phyloP scores from a whole-genome alignment of 1,140 invertebrate genomes.

The Bathynomus jamesi region DNA sequence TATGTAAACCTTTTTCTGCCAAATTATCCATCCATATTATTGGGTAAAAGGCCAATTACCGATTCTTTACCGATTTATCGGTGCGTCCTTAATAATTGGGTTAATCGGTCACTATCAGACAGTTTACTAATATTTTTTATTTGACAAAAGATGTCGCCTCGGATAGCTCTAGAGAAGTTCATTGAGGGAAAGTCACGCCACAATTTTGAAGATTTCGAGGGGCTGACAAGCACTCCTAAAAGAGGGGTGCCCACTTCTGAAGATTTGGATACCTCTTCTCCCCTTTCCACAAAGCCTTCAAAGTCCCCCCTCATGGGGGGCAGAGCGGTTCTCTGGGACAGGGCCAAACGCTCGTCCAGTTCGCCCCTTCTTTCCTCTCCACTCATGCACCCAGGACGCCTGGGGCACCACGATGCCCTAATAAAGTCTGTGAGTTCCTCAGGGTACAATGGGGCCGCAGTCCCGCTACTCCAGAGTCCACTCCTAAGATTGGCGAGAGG shows the following conservation, averaged over 20 bases:
- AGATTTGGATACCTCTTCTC: background rate
- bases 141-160: slow-evolving; percentile 2
- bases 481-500: slow-evolving; percentile 8
- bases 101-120: no score
- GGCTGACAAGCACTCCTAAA: slow-evolving; percentile 15
- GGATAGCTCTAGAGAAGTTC: slow-evolving; percentile 8
- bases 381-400: slow-evolving; percentile 10
- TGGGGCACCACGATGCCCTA: slow-evolving; percentile 10
- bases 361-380: slow-evolving; percentile 8
- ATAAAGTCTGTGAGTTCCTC: slow-evolving; percentile 1
- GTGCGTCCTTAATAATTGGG: no score
- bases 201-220: slow-evolving; percentile 16
- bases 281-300: background rate
- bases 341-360: slow-evolving; percentile 7
- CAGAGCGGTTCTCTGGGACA: background rate
- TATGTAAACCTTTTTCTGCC: no score
- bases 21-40: no score
- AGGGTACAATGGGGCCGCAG: slow-evolving; percentile 7
- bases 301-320: slow-evolving; percentile 3
- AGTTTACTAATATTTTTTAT: no score
- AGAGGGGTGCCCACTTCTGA: background rate
- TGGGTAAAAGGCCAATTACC: no score
- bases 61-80: no score
- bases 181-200: slow-evolving; percentile 15
- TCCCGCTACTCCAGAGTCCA: slow-evolving; percentile 13